Base-by-base conservation (phyloP, 1,140 invertebrate species). In the Halesus radiatus region DNA sequence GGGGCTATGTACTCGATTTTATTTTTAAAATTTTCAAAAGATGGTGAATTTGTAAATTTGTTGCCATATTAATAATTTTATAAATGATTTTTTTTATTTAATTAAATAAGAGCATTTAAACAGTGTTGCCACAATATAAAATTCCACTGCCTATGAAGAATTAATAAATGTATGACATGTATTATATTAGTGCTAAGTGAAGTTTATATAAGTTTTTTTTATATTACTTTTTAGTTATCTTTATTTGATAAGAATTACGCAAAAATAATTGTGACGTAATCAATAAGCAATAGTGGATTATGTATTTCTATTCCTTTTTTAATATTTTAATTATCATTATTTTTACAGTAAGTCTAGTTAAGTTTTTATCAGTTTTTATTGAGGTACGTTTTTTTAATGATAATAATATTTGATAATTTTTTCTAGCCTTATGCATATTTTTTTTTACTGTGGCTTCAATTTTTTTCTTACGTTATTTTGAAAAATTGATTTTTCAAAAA, bases 1-100 rank as follows among this genome's bases (percentile, higher is more conserved):
- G 56, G 8, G 20, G 15, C 1, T 22, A 60, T 60, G 18, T 22
- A 60, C 10, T 18, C 7, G 37, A 45, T 45, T 45, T n/a, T 60
- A 22, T 60, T 60, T 60, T 60, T 60, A 60, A 60, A 56, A 56
- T 22, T 3, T 60, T 60, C 18, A 20, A 18, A 60, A 18, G 23
- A 23, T 60, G 56, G 56, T 60, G 56, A 23, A 60, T 66, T n/a
- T 66, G 62, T 66, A 66, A 32, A 66, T 66, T 66, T 66, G 62
- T 66, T 66, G 62, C 62, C 62, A 66, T 66, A 66, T 66, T 32
- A 66, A 66, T 66, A 66, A 66, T 66, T 66, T 66, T 66, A 29
- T 29, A 37, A 45, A 45, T 29, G n/a, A 66, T 66, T 66, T 26
- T 66, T 29, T 22, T 45, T 60, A 60, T 60, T 60, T 60, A 22